Evolutionary conservation across 2,888 invertebrate genomes (phyloP), one percentile per base, ranked within the genome.

Genomic region (Sinohyriopsis cumingii): DNA sequence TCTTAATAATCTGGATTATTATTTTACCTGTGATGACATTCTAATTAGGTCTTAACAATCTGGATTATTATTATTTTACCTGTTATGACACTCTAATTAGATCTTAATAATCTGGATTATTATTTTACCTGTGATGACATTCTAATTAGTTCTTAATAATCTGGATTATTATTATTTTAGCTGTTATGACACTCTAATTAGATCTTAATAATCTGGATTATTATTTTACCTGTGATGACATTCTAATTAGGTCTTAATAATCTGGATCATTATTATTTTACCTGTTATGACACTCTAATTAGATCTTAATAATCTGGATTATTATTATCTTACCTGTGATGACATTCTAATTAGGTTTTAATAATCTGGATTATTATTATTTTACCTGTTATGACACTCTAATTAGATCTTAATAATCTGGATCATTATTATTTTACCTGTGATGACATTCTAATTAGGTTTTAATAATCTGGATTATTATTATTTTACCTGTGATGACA

Each of bases 21-120:
- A 28, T 25, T 25, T 25, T 68, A 88, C 88, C 87, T 86, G 72
- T 85, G 80, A 70, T 88, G 89, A 72, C 88, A 88, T 56, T 88
- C 87, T 19, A 25, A 6, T 33, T 33, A 33, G 33, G 33, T 33
- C 33, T 33, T 7, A 33, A 33, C 7, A 7, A 33, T 88, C 89
- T 66, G 33, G 33, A 33, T 33, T 33, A 33, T 33, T 6, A 33
- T 33, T 33, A n/a, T n/a, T n/a, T 33, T 33, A 33, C 33, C 5
- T 33, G 33, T 7, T n/a, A n/a, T n/a, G n/a, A n/a, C n/a, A 7
- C 9, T 33, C 33, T 33, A 33, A 33, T 5, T 28, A 28, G 28
- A 0, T 28, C 28, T 28, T 6, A 28, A 28, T 28, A 5, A 28
- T 28, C 28, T 28, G 28, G 28, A 28, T 6, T 28, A 28, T 28